Evolutionary conservation across 2,888 invertebrate genomes (phyloP).

Genomic region (Athripsodes cinereus): DNA sequence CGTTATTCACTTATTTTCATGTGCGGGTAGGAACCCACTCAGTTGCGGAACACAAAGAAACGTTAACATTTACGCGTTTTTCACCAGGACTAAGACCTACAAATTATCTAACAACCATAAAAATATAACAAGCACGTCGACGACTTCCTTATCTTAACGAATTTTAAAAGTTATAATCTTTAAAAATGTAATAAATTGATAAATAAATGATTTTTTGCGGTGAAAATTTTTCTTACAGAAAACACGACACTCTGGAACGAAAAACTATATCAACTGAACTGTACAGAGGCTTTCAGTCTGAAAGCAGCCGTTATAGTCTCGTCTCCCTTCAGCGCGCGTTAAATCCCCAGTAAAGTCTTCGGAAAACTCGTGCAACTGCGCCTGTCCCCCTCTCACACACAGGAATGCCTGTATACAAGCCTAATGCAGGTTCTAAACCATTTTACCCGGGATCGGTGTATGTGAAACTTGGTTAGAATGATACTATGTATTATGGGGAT

Average conservation of each 20-base stretch:
- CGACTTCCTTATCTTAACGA: too few relatives aligned
- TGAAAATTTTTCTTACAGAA: neutral
- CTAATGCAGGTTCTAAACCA: neutral
- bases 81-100: neutral
- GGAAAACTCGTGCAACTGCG: neutral
- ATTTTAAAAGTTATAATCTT: too few relatives aligned
- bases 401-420: neutral
- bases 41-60: neutral
- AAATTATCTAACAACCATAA: too few relatives aligned
- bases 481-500: neutral
- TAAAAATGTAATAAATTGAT: neutral
- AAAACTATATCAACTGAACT: constrained; percentile 2
- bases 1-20: too few relatives aligned
- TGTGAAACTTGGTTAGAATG: neutral
- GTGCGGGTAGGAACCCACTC: too few relatives aligned
- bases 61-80: neutral
- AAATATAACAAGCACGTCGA: too few relatives aligned
- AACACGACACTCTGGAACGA: neutral
- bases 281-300: neutral
- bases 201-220: neutral
- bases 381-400: neutral
- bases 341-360: neutral
- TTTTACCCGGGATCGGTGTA: neutral
- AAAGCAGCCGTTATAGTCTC: neutral
- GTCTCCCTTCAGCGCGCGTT: neutral